Base-by-base conservation (phyloP, 2,888 invertebrate genomes). In the Hoplodrina blanda region DNA sequence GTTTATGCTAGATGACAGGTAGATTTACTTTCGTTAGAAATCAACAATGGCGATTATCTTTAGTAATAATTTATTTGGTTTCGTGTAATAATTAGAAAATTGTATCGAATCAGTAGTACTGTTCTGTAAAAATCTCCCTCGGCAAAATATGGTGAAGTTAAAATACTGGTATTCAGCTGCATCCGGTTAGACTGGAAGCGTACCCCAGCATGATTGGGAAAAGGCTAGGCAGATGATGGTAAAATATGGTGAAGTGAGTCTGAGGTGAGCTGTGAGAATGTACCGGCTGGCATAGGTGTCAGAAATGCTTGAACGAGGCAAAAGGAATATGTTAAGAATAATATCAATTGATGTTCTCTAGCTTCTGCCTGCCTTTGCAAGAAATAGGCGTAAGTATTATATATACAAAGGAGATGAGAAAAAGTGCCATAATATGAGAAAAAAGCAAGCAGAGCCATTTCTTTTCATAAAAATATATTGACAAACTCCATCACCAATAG, bases 1-100 rank as follows among this genome's bases (percentile, higher is more conserved):
- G 69, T 75, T 79, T 79, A 59, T 54, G 76, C 25, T 64, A 52
- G 54, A 78, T 59, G 71, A 75, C 78, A 78, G 78, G 80, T 76
- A 67, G 76, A 71, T 67, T 78, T 78, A 79, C 78, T 78, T 78
- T 78, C 78, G 56, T 64, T 76, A 49, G 20, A 68, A 78, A 73
- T 73, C 60, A 68, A 73, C 63, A 63, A 68, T 52, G 30, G 73
- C 10, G 20, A 52, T 62, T 71, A 69, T 62, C 44, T 54, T 13
- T 30, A 19, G 62, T 62, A 25, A 59, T 59, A 44, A 37, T 68
- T 25, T 55, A 44, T 74, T 74, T 67, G 4, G 10, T 17, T 8
- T 6, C 19, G 13, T 4, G 19, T 50, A 65, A 37, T 50, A 15
- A n/a, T 37, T 33, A 15, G 17, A 7, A 10, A 53, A 53, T 10